Percentiles rank a stretch among this genome's conserved stretches.
Conservation (phyloP, 2,888 invertebrate species). For the Parnassius smintheus region DNA sequence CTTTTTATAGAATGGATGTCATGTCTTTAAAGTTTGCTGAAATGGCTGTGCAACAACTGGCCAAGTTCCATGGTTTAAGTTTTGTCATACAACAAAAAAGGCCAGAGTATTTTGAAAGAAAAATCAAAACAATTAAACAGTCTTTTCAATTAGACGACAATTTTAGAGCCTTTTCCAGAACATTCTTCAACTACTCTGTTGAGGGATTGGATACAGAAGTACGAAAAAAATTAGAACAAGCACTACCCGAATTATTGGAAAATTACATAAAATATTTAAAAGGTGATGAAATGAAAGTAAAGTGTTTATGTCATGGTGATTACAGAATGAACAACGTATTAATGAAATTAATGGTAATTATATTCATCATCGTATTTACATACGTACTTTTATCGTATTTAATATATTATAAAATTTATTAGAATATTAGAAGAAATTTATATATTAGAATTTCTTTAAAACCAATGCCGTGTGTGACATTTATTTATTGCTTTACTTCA, state of each 20-base stretch:
- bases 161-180: slow-evolving; percentile 37
- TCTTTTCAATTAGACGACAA: slow-evolving; percentile 38
- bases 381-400: too few species aligned
- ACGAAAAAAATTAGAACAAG: slow-evolving; percentile 33
- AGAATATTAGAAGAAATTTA: too few species aligned
- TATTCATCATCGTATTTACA: too few species aligned
- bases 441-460: too few species aligned
- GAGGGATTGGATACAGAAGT: slow-evolving; percentile 36
- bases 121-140: slow-evolving; percentile 37
- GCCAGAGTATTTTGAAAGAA: slow-evolving; percentile 33
- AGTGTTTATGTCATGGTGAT: slow-evolving; percentile 49
- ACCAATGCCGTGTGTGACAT: too few species aligned
- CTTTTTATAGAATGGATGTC: slow-evolving; percentile 34
- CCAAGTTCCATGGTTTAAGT: slow-evolving; percentile 42
- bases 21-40: slow-evolving; percentile 40
- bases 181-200: slow-evolving; percentile 34
- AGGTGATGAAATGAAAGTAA: slow-evolving; percentile 28
- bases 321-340: slow-evolving; percentile 59
- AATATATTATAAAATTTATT: too few species aligned
- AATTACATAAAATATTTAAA: slow-evolving; percentile 37
- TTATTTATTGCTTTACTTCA: too few species aligned
- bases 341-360: slow-evolving; percentile 46
- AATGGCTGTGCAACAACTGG: slow-evolving; percentile 38
- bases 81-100: slow-evolving; percentile 37
- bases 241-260: slow-evolving; percentile 31